Evolutionary conservation across 2,797 vertebrate species (phyloP), one percentile per base, ranked within the genome.

Genomic region (Sebastes diploproa): DNA sequence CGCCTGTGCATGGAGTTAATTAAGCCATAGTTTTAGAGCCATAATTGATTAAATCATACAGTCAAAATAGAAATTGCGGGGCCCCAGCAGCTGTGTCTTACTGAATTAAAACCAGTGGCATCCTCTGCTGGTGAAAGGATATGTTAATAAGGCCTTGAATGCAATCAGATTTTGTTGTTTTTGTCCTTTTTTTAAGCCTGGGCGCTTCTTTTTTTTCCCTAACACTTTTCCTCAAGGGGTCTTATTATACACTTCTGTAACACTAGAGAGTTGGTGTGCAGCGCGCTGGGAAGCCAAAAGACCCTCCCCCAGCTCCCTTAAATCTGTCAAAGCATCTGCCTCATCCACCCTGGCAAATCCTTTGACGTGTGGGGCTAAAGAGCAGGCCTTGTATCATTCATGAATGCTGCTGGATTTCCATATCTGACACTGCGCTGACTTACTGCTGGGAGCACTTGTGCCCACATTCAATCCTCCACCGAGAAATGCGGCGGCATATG

Each of bases 241-340:
- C 94, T 95, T 95, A 96, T 96, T 96, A 96, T 95, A 91, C 93
- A 94, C 95, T 95, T 94, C 92, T 95, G 92, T 93, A 93, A 92
- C 93, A 93, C 92, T 91, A 84, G 84, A 94, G 94, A 94, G 92
- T 94, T 92, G 86, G 91, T 89, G 92, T 91, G 90, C 87, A 59
- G 72, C 88, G 80, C 92, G 78, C 92, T 88, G 88, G 94, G 93
- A 88, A 88, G 86, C 90, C 91, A 90, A 88, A 91, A 93, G 89
- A 93, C 83, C 91, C 91, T 84, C 91, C 85, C 85, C 88, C 78
- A 80, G 90, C 90, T 92, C 90, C 91, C 90, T 92, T 94, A 94
- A 95, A 95, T 95, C 94, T 95, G 93, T 95, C 91, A 94, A 93
- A 96, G 95, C 95, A 95, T 95, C 95, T 96, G 95, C 91, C 90